A percentile compares a stretch with the other conserved stretches of the same genome.
Evolutionary conservation across 2,797 vertebrate species (phyloP).

Genomic region (Cossypha polioptera): DNA sequence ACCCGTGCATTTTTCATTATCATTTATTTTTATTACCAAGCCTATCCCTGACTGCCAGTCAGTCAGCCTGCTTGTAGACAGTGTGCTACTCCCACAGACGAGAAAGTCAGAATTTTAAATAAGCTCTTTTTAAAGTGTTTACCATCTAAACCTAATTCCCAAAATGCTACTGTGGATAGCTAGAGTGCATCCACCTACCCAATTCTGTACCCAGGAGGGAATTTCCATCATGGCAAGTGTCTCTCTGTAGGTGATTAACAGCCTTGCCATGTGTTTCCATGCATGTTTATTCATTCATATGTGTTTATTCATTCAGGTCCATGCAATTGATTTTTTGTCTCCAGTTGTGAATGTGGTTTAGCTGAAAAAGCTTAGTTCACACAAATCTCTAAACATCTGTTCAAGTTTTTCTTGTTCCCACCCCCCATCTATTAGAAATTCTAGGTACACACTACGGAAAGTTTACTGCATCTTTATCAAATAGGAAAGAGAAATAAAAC

Average conservation of each 20-base stretch:
- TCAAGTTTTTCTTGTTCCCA: neutral
- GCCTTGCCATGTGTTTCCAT: neutral
- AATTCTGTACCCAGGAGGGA: neutral
- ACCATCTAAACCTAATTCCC: neutral
- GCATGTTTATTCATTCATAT: neutral
- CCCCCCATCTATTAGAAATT: neutral
- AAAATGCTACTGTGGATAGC: neutral
- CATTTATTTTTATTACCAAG: conserved; percentile 10
- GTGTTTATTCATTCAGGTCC: neutral
- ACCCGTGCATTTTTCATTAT: neutral
- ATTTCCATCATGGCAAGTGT: neutral
- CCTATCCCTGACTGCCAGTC: neutral
- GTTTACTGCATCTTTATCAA: neutral
- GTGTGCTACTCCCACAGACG: neutral
- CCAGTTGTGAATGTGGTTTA: neutral
- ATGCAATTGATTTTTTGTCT: neutral
- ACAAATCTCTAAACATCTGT: conserved; percentile 8
- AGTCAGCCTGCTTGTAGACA: neutral
- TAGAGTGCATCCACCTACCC: neutral
- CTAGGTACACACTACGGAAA: neutral
- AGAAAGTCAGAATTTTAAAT: conserved; percentile 19
- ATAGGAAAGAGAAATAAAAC: neutral
- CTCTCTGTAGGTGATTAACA: neutral
- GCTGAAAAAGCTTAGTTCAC: neutral
- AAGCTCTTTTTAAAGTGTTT: neutral